Conservation (phyloP, 2,888 invertebrate genomes). For the Harpagoxenus sublaevis region DNA sequence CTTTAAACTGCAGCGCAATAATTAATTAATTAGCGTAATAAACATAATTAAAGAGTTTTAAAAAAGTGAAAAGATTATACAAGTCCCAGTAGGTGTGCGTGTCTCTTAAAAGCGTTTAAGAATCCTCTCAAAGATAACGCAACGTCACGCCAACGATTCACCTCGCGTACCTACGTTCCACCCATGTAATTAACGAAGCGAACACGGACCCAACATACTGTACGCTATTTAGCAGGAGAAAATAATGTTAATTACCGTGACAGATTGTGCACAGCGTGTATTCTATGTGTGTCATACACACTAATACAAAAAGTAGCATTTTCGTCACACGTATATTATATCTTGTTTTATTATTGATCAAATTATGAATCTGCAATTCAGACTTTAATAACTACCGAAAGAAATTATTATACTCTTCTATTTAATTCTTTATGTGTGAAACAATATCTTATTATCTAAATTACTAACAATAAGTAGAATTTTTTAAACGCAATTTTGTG, state of each 20-base stretch:
- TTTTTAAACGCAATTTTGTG: neutral
- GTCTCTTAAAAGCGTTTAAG: neutral
- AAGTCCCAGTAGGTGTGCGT: neutral
- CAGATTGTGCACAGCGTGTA: neutral
- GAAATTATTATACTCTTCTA: neutral
- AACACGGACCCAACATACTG: constrained; percentile 8
- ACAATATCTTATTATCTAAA: neutral
- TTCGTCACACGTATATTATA: neutral
- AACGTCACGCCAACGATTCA: constrained; percentile 16
- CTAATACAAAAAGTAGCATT: neutral
- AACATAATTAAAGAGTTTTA: neutral
- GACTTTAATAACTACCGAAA: neutral
- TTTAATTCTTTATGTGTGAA: neutral
- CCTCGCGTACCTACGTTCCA: neutral
- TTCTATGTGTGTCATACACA: neutral
- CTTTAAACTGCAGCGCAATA: neutral
- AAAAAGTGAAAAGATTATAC: neutral
- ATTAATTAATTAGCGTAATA: neutral
- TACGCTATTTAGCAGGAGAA: constrained; percentile 5
- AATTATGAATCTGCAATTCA: neutral
- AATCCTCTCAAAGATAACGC: constrained; percentile 15
- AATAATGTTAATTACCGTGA: constrained; percentile 34
- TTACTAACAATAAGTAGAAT: neutral
- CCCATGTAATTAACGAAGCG: constrained; percentile 24
- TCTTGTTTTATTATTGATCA: neutral